Base-by-base conservation (phyloP, 2,888 invertebrate genomes). In the Caenorhabditis virilis region DNA sequence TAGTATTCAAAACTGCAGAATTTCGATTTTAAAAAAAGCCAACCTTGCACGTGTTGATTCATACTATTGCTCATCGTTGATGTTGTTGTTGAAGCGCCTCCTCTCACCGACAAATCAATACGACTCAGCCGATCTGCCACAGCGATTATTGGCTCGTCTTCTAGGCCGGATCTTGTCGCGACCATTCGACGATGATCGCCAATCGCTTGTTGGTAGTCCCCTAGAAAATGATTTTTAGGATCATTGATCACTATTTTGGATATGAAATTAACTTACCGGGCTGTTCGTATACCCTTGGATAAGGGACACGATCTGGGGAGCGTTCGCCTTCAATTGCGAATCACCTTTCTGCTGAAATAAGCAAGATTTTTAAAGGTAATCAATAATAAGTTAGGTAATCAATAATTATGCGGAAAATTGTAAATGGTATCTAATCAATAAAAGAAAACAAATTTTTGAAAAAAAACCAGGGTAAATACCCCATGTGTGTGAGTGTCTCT, bases 221-320 rank as follows among this genome's bases (percentile, higher is more conserved):
- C 38, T 38, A 38, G n/a, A 38, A 11, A n/a, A 11, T 5, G n/a
- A 38, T 16, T 38, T 11, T 11, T 38, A 15, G 13, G 13, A 30
- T 30, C 30, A 9, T 30, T 30, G 13, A 30, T 9, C 13, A 30
- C 6, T 30, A 9, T 30, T 30, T 30, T 30, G 30, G 13, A 9
- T 9, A 30, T 30, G 30, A 30, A 30, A 30, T 30, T 18, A 11
- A n/a, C 15, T 38, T 38, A 38, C 38, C 38, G 38, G 38, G 38
- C 18, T 20, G 41, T 30, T 45, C 45, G 45, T 45, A 45, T 27
- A 45, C 45, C 45, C 45, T 45, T 45, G 26, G 45, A 45, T 45
- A 45, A 45, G 45, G 45, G 45, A 45, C 27, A 45, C 45, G 45
- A 45, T 30, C 30, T 6, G 45, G 20, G 3, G 45, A 45, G 18